phyloP scores from a whole-genome alignment of 1,140 invertebrate genomes.

The Dufourea novaeangliae region DNA sequence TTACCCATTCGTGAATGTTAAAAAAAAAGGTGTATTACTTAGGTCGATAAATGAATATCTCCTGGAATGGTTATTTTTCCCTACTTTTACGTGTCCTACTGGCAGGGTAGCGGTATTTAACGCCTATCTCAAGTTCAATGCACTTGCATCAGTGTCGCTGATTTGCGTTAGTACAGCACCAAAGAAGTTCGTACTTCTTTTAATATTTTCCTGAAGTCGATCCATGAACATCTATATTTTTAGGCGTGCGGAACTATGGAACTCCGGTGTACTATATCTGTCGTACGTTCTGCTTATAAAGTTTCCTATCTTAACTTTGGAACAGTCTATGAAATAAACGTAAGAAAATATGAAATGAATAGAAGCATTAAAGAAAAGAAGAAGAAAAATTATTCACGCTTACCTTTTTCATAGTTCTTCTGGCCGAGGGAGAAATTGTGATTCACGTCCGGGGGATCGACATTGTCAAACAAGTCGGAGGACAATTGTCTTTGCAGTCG shows the following conservation, averaged over 20 bases:
- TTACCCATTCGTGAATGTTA: too few relatives aligned
- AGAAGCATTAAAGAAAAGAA: too few relatives aligned
- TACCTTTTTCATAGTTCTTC: constrained; percentile 74
- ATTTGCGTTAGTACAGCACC: too few relatives aligned
- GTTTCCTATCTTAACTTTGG: too few relatives aligned
- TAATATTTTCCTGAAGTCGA: too few relatives aligned
- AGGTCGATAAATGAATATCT: not conserved
- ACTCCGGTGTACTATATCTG: too few relatives aligned
- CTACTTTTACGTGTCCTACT: not conserved
- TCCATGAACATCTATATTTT: too few relatives aligned
- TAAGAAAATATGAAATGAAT: too few relatives aligned
- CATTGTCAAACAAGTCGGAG: constrained; percentile 74
- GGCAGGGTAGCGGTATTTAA: constrained; percentile 12
- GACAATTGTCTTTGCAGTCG: constrained; percentile 77
- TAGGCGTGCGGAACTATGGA: too few relatives aligned
- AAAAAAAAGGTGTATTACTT: too few relatives aligned
- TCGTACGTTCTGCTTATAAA: too few relatives aligned
- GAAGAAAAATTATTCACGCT: constrained; percentile 17
- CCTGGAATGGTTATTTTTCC: not conserved
- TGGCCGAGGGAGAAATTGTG: constrained; percentile 72
- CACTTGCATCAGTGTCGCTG: constrained; percentile 15
- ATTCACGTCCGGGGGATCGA: constrained; percentile 72
- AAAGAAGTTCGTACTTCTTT: not conserved
- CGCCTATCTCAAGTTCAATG: constrained; percentile 28
- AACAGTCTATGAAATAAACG: too few relatives aligned